These are phyloP conservation scores for Arion vulgaris DNA, from an alignment of 1,140 invertebrate species.

Conservation along the genomic window DNA sequence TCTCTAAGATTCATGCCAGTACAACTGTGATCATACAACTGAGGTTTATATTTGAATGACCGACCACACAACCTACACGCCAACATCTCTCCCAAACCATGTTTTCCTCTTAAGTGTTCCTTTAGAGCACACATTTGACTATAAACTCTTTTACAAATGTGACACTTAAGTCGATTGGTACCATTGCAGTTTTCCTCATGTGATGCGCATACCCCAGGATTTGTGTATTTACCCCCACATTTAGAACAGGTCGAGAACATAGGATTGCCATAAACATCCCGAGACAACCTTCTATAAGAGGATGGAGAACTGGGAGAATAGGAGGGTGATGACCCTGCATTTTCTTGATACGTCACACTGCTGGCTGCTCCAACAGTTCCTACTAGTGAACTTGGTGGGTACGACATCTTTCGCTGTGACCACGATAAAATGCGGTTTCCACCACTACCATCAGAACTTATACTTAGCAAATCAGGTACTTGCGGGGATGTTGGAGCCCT, in stretches of 20 bases:
- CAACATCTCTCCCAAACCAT: constrained; percentile 40
- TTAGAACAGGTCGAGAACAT: constrained; percentile 36
- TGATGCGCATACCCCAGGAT: constrained; percentile 17
- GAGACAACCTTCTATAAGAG: constrained; percentile 2
- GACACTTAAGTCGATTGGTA: constrained; percentile 30
- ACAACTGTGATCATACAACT: constrained; percentile 44
- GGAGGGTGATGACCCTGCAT: background rate
- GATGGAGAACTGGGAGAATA: background rate
- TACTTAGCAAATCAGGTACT: constrained; percentile 3
- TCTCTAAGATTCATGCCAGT: background rate
- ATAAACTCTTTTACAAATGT: constrained; percentile 39
- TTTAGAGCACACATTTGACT: constrained; percentile 43
- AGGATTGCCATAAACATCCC: constrained; percentile 32
- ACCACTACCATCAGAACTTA: background rate
- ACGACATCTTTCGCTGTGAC: constrained; percentile 20
- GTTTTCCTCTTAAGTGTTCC: constrained; percentile 45
- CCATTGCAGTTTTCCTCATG: constrained; percentile 28
- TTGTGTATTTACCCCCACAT: constrained; percentile 39
- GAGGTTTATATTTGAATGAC: constrained; percentile 40
- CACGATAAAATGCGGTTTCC: constrained; percentile 12
- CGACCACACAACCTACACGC: constrained; percentile 39
- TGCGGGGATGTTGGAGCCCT: background rate
- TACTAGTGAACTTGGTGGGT: background rate
- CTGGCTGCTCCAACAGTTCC: constrained; percentile 4
- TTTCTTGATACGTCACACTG: background rate